phyloP scores from a whole-genome alignment of 2,797 vertebrate genomes.

The Manis crassicaudata region DNA sequence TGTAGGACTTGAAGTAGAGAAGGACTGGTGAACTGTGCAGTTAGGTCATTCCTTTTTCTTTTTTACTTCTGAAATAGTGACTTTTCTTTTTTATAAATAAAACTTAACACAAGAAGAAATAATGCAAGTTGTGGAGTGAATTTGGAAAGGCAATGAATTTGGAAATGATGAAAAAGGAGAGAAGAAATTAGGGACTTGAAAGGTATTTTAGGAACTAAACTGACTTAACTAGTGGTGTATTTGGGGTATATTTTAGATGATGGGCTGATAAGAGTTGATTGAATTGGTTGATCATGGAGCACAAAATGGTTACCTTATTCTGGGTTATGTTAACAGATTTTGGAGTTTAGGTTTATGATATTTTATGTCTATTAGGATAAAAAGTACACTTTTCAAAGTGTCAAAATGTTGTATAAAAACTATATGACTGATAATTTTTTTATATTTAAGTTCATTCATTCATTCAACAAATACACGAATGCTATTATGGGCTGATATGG shows the following conservation, averaged over 20 bases:
- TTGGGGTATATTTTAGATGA: not conserved
- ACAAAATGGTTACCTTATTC: slow-evolving; percentile 38
- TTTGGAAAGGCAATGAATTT: not conserved
- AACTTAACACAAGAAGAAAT: not conserved
- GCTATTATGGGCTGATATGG: not conserved
- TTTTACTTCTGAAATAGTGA: not conserved
- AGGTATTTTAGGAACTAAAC: not conserved
- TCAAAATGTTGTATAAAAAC: not conserved
- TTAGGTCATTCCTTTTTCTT: not conserved
- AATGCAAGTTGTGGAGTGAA: not conserved
- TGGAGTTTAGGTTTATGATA: slow-evolving; percentile 25
- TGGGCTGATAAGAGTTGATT: not conserved
- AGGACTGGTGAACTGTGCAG: not conserved
- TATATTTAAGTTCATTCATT: not conserved
- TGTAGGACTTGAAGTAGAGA: not conserved
- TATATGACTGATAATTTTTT: slow-evolving; percentile 23
- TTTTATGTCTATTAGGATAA: not conserved
- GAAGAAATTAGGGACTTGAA: not conserved
- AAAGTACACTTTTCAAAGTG: not conserved
- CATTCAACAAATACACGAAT: not conserved
- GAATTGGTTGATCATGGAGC: not conserved
- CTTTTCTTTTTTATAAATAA: not conserved
- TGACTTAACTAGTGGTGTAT: not conserved
- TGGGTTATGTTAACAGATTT: slow-evolving; percentile 34
- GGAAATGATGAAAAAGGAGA: not conserved